Percentiles rank a stretch among this genome's conserved stretches.
Conservation (phyloP, 2,888 invertebrate species). For the Branchellion lobata region DNA sequence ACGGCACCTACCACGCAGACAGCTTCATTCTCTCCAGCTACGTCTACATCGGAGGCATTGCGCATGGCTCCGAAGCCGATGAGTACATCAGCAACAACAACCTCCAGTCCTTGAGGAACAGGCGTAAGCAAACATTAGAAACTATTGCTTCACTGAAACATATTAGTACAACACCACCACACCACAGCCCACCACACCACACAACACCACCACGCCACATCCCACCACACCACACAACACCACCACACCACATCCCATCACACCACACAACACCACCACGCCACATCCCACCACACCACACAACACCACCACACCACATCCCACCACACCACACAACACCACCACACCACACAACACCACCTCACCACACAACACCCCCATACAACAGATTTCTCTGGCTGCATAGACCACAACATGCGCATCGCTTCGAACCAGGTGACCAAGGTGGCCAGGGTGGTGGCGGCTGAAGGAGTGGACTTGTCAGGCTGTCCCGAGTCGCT, state of each 20-base stretch:
- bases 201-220: too few species aligned
- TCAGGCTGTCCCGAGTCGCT: constrained; percentile 30
- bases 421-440: constrained; percentile 11
- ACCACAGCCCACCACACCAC: too few species aligned
- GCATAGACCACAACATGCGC: background rate
- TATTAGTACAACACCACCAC: too few species aligned
- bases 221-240: too few species aligned
- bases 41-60: constrained; percentile 58
- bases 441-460: background rate
- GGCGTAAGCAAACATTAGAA: too few species aligned
- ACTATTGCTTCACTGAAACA: too few species aligned
- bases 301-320: background rate
- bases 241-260: too few species aligned
- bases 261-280: too few species aligned
- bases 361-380: too few species aligned
- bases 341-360: background rate
- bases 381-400: constrained; percentile 30
- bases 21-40: constrained; percentile 51
- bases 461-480: constrained; percentile 9
- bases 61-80: constrained; percentile 53
- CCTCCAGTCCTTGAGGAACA: constrained; percentile 22
- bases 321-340: too few species aligned
- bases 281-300: too few species aligned
- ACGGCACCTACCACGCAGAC: constrained; percentile 8
- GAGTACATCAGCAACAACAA: constrained; percentile 51